These are phyloP conservation scores for Sympetrum striolatum DNA, from an alignment of 2,888 invertebrate species.

Conservation along the genomic window DNA sequence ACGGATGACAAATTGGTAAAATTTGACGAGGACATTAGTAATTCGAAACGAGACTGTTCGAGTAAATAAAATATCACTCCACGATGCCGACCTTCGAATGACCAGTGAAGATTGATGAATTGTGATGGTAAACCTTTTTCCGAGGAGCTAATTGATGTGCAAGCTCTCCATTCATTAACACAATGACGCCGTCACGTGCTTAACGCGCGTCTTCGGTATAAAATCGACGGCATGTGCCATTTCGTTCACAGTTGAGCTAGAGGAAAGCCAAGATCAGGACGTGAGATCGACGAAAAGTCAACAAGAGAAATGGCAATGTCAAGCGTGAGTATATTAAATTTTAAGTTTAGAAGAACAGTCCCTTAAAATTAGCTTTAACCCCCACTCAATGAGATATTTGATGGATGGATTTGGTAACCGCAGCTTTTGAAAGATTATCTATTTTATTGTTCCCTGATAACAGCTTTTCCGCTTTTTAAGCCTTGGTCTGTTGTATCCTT, in stretches of 20 bases:
- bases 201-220: neutral
- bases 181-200: neutral
- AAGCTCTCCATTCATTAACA: conserved; percentile 3
- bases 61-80: neutral
- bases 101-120: neutral
- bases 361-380: neutral
- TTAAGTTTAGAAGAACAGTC: neutral
- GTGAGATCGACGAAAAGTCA: neutral
- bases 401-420: neutral
- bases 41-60: neutral
- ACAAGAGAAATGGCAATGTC: neutral
- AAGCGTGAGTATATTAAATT: neutral
- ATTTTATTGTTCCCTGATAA: neutral
- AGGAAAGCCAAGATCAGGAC: neutral
- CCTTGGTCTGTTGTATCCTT: neutral
- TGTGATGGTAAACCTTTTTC: neutral
- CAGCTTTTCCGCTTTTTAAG: neutral
- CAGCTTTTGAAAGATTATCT: no score
- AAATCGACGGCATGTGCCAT: neutral
- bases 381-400: neutral
- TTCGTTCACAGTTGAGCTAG: neutral
- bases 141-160: neutral
- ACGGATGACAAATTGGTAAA: no score
- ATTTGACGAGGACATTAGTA: no score
- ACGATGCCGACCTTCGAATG: conserved; percentile 1